Conservation (phyloP, 2,113 vertebrate species). For the Lophura nycthemera region DNA sequence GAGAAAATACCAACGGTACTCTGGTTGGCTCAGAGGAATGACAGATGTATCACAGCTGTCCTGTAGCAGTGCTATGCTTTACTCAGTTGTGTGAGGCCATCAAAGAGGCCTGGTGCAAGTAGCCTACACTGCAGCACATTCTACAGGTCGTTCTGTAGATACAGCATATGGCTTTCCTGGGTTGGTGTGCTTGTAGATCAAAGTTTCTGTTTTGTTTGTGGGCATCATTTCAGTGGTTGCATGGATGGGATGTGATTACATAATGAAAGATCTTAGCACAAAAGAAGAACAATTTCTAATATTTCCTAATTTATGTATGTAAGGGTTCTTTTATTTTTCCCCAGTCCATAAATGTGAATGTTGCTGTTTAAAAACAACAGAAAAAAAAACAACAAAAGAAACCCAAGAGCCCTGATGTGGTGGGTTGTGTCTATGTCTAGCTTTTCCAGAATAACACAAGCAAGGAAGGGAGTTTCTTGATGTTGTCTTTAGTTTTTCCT, state of each 20-base stretch:
- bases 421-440: background rate
- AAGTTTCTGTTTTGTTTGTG: background rate
- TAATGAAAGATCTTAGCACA: background rate
- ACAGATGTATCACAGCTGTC: background rate
- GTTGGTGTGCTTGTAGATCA: fast-evolving
- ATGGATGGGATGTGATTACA: background rate
- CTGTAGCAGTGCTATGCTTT: background rate
- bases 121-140: background rate
- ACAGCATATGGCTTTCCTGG: background rate
- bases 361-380: background rate
- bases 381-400: background rate
- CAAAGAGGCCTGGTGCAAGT: background rate
- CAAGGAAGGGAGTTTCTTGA: background rate
- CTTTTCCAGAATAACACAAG: background rate
- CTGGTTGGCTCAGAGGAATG: background rate
- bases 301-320: background rate
- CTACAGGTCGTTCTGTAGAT: background rate
- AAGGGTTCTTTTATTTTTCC: background rate
- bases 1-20: background rate
- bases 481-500: background rate
- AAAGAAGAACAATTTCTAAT: background rate
- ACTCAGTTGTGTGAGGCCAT: background rate
- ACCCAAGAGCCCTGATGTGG: background rate
- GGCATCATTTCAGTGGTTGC: background rate
- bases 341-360: background rate